A percentile compares a stretch with the other conserved stretches of the same genome.
phyloP scores from a whole-genome alignment of 2,113 vertebrate genomes.

The Chrysochloris asiatica region DNA sequence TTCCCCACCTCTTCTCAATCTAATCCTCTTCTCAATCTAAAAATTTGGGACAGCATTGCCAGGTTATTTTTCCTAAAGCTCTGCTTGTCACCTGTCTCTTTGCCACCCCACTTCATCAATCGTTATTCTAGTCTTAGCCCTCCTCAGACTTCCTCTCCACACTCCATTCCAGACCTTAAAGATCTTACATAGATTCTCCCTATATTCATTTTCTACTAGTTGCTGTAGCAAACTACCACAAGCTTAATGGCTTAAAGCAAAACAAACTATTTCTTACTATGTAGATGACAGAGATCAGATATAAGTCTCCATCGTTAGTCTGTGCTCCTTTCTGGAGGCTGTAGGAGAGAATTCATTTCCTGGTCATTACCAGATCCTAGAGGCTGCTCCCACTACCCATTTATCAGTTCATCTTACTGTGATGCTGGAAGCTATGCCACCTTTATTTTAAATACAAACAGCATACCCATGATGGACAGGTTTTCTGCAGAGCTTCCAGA shows the following conservation, averaged over 20 bases:
- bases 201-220: neutral
- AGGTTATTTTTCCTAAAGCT: neutral
- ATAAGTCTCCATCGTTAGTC: neutral
- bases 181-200: neutral
- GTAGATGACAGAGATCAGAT: neutral
- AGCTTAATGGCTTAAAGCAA: neutral
- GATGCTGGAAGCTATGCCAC: no score
- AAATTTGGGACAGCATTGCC: neutral
- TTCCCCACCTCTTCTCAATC: no score
- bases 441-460: no score
- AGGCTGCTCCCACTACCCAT: no score
- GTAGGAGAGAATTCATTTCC: neutral
- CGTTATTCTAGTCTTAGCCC: neutral
- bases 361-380: neutral
- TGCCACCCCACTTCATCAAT: neutral
- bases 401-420: no score
- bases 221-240: neutral
- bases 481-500: no score
- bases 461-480: no score
- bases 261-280: neutral
- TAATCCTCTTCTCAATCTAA: neutral
- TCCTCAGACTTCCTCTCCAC: neutral
- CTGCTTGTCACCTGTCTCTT: neutral
- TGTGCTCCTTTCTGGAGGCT: neutral
- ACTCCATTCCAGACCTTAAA: neutral